Base-by-base conservation (phyloP, 2,888 invertebrate species). In the Nemapogon koenigi region DNA sequence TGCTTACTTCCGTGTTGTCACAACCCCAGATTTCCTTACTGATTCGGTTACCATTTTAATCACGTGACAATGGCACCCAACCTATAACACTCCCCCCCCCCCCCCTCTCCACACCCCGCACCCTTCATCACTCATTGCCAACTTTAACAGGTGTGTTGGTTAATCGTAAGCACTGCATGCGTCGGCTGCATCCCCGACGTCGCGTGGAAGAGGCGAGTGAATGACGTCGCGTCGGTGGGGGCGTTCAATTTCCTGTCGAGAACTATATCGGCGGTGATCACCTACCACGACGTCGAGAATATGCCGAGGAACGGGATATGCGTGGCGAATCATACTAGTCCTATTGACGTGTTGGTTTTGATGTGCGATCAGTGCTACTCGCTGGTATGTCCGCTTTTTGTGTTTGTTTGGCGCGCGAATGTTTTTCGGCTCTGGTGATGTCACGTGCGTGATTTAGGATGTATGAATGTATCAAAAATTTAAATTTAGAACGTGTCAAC, bases 301-400 rank as follows among this genome's bases (percentile, higher is more conserved):
- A 85, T 86, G 51, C 96, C 96, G 19, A 85, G 85, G 52, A 81
- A 71, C 47, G 88, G 87, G 29, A 98, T 98, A 53, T 98, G 97
- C 78, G 99, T 99, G 17, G 98, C 98, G 33, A 99, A 99, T 78
- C 99, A 99, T 75, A 99, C 99, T 3, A 97, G 97, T 45, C 99
- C 99, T 2, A 96, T 99, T 48, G 99, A 99, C 72, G 97, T 94
- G 39, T 85, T 98, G 50, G 90, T 99, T 48, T 84, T 99, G 38
- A 95, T 97, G 86, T 94, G 94, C 69, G 98, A 99, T 78, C 94
- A 94, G 61, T 91, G 92, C 60, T 99, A 98, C 73, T 96, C 97
- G 31, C 80, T 99, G 94, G 97, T 97, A 83, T 81, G 89, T 85
- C 0, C n/a, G n/a, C n/a, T 25, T 3, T 7, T 28, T 28, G 28